These are phyloP conservation scores for Unio delphinus DNA, from an alignment of 2,888 invertebrate genomes.

Conservation along the genomic window DNA sequence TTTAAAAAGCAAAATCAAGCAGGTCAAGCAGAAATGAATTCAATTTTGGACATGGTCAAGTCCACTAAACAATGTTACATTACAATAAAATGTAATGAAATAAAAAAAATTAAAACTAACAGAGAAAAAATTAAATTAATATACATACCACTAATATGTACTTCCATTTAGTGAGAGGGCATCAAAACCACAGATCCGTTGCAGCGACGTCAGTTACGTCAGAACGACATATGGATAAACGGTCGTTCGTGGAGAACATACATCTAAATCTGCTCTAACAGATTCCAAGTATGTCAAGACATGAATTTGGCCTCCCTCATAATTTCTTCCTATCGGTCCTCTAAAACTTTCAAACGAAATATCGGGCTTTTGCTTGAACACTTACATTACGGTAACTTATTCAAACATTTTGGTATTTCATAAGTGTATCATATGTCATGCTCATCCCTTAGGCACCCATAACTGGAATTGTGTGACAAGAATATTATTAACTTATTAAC, in stretches of 20 bases:
- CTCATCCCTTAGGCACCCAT: conserved; percentile 5
- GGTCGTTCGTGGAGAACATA: conserved; percentile 10
- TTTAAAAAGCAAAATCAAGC: no score
- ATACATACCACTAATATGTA: no score
- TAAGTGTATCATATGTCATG: conserved; percentile 17
- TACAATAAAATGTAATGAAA: no score
- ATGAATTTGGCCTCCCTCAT: conserved; percentile 13
- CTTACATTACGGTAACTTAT: conserved; percentile 7
- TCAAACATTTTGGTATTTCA: conserved; percentile 20
- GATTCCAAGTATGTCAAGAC: conserved; percentile 13
- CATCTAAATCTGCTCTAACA: conserved; percentile 7
- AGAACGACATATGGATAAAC: conserved; percentile 9
- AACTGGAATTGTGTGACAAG: conserved; percentile 18
- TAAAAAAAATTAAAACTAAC: no score
- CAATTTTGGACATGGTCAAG: no score
- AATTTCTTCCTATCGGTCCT: conserved; percentile 6
- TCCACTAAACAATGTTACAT: no score
- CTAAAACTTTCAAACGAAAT: not conserved
- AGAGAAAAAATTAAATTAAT: no score
- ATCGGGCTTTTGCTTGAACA: conserved; percentile 2
- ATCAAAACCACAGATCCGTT: no score
- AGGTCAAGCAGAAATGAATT: no score
- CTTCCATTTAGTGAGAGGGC: no score
- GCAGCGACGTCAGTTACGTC: no score
- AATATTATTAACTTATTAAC: conserved; percentile 19